Evolutionary conservation across 2,888 invertebrate genomes (phyloP), one percentile per base, ranked within the genome.

Genomic region (Nasonia oneida): DNA sequence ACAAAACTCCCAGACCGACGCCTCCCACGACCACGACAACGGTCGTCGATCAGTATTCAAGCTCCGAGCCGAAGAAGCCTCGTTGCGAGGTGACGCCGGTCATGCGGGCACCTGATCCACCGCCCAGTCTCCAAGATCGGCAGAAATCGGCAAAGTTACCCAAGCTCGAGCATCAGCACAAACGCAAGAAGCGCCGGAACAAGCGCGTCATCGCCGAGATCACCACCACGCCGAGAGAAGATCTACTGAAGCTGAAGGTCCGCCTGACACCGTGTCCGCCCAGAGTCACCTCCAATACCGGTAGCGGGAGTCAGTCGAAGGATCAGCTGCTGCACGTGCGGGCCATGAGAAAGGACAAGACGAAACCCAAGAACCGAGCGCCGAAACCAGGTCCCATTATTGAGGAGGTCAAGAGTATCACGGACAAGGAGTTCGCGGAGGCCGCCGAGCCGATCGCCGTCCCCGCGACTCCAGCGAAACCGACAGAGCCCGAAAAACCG

Each of bases 151-250:
- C 87, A 15, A 91, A 92, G 80, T 53, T 89, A 29, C 84, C 89
- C 0, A 91, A 91, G 61, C 37, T 90, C 47, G 92, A 92, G 61
- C 92, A 92, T 47, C 90, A 89, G 8, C 90, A 90, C 77, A 92
- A 92, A 83, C 89, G 91, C 5, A 90, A 89, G 78, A 92, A 91
- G 75, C 91, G 91, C 47, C 89, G 91, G 0, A 92, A 91, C 85
- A 92, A 92, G 70, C 90, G 92, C 0, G 90, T 92, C 6, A 92
- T 92, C n/a, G 92, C 92, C 3, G 92, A 92, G 70, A 92, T 92
- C 50, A 92, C 92, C 1, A 92, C 92, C 0, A 92, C 90, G 2
- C 92, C 92, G 2, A 88, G 91, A 6, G 92, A 92, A 75, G 92
- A 92, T 81, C 85, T 92, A 71, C 76, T 92, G n/a, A 92, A 92